phyloP scores from a whole-genome alignment of 2,797 vertebrate species.

The Tokudaia muenninki region DNA sequence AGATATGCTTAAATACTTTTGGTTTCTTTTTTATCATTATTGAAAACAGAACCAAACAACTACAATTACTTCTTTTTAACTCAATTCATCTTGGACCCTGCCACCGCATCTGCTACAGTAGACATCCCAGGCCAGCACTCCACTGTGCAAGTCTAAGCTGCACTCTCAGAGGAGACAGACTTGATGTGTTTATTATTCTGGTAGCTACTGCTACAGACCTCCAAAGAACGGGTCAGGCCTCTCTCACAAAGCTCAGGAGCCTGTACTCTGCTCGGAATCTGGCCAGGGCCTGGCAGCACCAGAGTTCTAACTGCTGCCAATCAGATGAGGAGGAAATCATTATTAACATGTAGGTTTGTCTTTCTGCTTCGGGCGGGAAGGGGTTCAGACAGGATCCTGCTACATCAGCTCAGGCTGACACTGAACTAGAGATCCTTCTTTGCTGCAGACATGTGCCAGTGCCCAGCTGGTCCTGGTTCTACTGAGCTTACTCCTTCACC shows the following conservation, averaged over 20 bases:
- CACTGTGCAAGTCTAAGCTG: not conserved
- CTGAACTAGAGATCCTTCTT: not conserved
- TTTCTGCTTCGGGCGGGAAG: not conserved
- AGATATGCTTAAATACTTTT: not conserved
- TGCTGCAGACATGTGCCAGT: not conserved
- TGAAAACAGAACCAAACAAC: constrained; percentile 32
- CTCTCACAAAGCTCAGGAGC: not conserved
- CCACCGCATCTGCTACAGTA: not conserved
- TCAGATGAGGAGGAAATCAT: not conserved
- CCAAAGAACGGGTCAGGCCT: not conserved
- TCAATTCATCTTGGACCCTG: constrained; percentile 11
- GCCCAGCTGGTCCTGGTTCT: not conserved
- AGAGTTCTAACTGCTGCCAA: not conserved
- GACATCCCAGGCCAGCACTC: not conserved
- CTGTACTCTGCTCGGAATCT: constrained; percentile 11
- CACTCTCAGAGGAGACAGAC: not conserved
- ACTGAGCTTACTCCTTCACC: constrained; percentile 16
- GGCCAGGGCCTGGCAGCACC: not conserved
- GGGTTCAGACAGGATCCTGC: not conserved
- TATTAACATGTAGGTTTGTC: not conserved
- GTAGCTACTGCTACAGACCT: not conserved
- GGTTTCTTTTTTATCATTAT: not conserved
- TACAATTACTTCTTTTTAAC: not conserved
- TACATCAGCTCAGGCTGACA: not conserved
- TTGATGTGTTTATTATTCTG: not conserved